Evolutionary conservation across 2,113 vertebrate genomes (phyloP).

Genomic region (Myrmecobius fasciatus): DNA sequence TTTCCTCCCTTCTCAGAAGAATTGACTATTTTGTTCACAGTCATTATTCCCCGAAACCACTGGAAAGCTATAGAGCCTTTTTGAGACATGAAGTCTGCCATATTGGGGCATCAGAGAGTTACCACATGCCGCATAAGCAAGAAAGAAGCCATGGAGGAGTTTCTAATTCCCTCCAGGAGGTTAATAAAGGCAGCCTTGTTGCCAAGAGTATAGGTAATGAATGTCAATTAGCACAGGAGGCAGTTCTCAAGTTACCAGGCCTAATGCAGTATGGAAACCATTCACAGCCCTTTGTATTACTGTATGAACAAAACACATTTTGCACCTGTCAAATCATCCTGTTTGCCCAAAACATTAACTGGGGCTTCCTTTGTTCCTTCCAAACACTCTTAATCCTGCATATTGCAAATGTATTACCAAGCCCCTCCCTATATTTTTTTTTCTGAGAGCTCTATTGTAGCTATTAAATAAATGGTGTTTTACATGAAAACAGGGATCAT

Average conservation of each 20-base stretch:
- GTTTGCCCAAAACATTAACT: constrained; percentile 58
- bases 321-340: constrained; percentile 39
- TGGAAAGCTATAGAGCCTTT: background rate
- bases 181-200: constrained; percentile 9
- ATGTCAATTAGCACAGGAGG: background rate
- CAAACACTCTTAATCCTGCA: constrained; percentile 38
- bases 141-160: constrained; percentile 9
- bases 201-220: background rate
- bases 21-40: background rate
- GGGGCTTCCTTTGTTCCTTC: constrained; percentile 41
- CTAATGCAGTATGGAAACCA: background rate
- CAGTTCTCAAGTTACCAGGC: background rate
- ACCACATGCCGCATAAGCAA: background rate
- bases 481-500: constrained; percentile 30
- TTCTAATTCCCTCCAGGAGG: constrained; percentile 46
- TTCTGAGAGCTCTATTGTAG: constrained; percentile 12
- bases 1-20: background rate
- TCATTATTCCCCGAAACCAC: background rate
- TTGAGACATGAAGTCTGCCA: background rate
- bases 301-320: background rate
- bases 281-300: fast-evolving
- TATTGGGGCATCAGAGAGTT: constrained; percentile 14
- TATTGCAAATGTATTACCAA: too few species aligned
- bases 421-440: constrained; percentile 6
- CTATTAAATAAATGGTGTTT: constrained; percentile 35